Base-by-base conservation (phyloP, 2,888 invertebrate species). In the Drosophila sordidapex region DNA sequence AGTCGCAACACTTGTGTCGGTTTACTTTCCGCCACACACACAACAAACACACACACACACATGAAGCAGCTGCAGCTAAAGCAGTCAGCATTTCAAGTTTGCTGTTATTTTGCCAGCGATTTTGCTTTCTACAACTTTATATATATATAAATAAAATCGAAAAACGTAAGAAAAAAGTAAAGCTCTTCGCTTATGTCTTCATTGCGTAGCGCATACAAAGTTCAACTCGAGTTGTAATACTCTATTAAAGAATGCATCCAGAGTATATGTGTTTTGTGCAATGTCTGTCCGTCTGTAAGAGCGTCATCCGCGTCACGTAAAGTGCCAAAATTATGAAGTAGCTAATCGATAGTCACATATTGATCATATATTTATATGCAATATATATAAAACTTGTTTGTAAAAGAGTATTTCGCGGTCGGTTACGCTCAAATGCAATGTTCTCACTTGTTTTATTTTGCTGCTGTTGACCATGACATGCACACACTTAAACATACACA, bases 1-100 rank as follows among this genome's bases (percentile, higher is more conserved):
- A 77, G 85, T 82, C 85, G 86, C 90, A 90, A 90, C 90, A 87
- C 86, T 87, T 90, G 90, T 87, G 90, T 86, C 74, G 87, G 90
- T 79, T 90, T 90, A 87, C 90, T 84, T 90, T 83, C 53, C 52
- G 65, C 69, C 69, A 82, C 63, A 72, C 60, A 64, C 40, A 52
- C 58, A 52, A 48, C 25, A 35, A 33, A 61, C 49, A 54, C 36
- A 58, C 51, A 62, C 57, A 40, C 61, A 62, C 57, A 62, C 72
- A 75, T 79, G 75, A 75, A 82, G 71, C 71, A 74, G 54, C 52
- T 71, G 71, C 71, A 59, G 74, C 71, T 71, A 38, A 54, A 60
- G 33, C 46, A 46, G 58, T 40, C 58, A 51, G 56, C 68, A 63
- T 40, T 51, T 18, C 57, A 27, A 60, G 56, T 51, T 63, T 43